Evolutionary conservation across 2,888 invertebrate genomes (phyloP), one percentile per base, ranked within the genome.

Genomic region (Limnephilus lunatus): DNA sequence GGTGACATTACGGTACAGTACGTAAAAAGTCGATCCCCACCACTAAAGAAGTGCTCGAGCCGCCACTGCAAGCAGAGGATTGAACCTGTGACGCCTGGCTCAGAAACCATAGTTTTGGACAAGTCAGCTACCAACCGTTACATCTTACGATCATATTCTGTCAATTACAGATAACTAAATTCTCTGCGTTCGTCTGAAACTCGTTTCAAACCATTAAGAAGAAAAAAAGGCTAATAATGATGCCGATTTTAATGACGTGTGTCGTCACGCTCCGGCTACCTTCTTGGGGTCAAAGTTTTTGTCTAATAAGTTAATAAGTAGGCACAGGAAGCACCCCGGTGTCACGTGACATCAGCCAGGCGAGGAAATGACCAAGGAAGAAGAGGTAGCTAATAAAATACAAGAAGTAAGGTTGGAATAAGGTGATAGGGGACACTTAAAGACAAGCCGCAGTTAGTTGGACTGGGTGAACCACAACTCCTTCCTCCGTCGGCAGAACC

Each of bases 341-440:
- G 91, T 91, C 88, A 89, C 91, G 91, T 91, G 91, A 91, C 91
- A 87, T 91, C 91, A 91, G n/a, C 91, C 32, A 91, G 91, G 88
- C 91, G 91, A 89, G 53, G 91, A 89, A 91, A 88, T 31, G 44
- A 53, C 82, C 88, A 91, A 91, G 88, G 25, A 87, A 85, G 85
- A 83, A 83, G 68, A 53, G 53, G 53, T 53, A 53, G 53, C 53
- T 25, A 53, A 53, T 88, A 88, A 88, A 32, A 5, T 30, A 35
- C 44, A 39, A 81, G 80, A 48, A 81, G 44, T 85, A 3, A 35
- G 88, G 80, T 32, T 44, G 53, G 12, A 30, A n/a, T 19, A 82
- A 35, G 82, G 25, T 39, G 39, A 68, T 30, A 85, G 85, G 68
- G 68, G 53, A n/a, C 25, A 68, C 68, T 68, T 68, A 7, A 25